Evolutionary conservation across 1,140 invertebrate species (phyloP).

Genomic region (Maconellicoccus hirsutus): DNA sequence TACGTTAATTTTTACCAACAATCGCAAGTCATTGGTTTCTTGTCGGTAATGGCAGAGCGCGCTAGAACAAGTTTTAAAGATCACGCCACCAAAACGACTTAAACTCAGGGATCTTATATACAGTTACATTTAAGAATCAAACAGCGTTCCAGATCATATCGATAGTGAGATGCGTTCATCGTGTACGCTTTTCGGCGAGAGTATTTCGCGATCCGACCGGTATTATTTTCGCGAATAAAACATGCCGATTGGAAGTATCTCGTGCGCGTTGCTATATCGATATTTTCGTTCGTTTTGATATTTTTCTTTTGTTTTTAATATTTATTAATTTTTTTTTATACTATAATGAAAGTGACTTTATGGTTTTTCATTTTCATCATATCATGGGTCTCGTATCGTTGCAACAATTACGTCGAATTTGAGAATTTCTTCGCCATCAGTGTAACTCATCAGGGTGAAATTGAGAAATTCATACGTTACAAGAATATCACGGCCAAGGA

Average conservation of each 20-base stretch:
- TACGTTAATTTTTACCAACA: neutral
- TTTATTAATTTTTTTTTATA: neutral
- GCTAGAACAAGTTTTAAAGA: neutral
- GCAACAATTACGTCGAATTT: neutral
- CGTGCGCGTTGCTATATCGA: neutral
- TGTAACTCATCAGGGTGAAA: neutral
- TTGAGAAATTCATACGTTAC: slow-evolving; percentile 14
- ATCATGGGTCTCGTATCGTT: neutral
- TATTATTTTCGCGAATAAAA: neutral
- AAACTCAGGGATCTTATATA: neutral
- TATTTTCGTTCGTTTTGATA: neutral
- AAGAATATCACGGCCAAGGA: slow-evolving; percentile 15
- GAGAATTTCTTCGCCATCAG: neutral
- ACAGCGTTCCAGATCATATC: neutral
- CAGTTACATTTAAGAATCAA: slow-evolving; percentile 5
- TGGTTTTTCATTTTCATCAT: slow-evolving; percentile 6
- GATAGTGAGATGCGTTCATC: neutral
- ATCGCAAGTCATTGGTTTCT: slow-evolving; percentile 3
- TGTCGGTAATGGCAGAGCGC: slow-evolving; percentile 1
- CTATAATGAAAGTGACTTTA: slow-evolving; percentile 3
- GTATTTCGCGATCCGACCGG: neutral
- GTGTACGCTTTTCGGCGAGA: neutral
- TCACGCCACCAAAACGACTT: neutral
- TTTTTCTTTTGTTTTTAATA: neutral
- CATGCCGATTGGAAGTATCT: neutral